phyloP scores from a whole-genome alignment of 1,140 invertebrate genomes.

The Papilio machaon region DNA sequence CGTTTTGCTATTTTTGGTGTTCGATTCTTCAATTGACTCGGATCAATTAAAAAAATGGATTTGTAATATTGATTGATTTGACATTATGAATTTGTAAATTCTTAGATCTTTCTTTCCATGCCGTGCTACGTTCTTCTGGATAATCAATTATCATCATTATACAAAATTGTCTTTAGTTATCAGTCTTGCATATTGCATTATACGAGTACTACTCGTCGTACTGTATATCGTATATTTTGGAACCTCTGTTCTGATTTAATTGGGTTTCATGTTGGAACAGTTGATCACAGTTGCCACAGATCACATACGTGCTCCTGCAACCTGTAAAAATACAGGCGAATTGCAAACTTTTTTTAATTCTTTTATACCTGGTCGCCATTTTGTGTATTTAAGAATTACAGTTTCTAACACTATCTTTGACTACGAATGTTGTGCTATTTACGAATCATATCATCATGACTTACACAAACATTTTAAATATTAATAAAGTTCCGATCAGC shows the following conservation, averaged over 20 bases:
- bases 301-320: background rate
- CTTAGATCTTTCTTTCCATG: too few relatives aligned
- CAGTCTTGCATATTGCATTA: too few relatives aligned
- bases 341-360: background rate
- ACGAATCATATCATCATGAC: too few relatives aligned
- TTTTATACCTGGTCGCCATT: background rate
- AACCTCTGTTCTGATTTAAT: background rate
- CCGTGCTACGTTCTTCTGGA: too few relatives aligned
- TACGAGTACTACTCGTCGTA: background rate
- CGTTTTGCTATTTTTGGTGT: background rate
- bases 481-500: background rate
- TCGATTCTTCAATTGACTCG: background rate
- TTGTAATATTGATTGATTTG: too few relatives aligned
- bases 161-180: too few relatives aligned
- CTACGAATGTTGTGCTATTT: too few relatives aligned
- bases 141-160: too few relatives aligned
- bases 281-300: background rate
- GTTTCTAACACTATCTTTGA: too few relatives aligned
- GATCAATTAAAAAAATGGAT: too few relatives aligned
- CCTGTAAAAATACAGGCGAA: background rate
- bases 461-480: background rate
- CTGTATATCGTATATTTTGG: background rate
- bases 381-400: background rate
- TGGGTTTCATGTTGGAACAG: background rate
- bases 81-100: too few relatives aligned